These are phyloP conservation scores for Aramus guarauna DNA, from an alignment of 2,113 vertebrate species.

Conservation along the genomic window DNA sequence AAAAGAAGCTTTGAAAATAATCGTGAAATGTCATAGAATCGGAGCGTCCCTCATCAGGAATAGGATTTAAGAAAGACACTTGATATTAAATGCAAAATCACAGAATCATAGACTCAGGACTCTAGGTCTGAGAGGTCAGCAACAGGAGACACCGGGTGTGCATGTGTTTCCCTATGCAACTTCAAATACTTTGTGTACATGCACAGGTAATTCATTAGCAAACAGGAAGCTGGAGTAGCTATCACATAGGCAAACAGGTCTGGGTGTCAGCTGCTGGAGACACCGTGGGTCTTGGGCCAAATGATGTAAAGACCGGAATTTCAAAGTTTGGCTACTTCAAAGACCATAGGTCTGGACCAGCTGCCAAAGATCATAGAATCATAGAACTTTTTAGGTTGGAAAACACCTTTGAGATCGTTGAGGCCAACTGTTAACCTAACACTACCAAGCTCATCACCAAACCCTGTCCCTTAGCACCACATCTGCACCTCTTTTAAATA, in stretches of 20 bases:
- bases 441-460: background rate
- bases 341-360: background rate
- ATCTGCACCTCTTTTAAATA: background rate
- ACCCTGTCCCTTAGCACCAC: background rate
- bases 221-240: background rate
- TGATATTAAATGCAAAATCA: background rate
- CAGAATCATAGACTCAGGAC: too few species aligned
- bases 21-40: background rate
- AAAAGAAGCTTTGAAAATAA: background rate
- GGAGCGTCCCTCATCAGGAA: background rate
- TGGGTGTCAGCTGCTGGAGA: background rate
- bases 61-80: background rate
- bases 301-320: background rate
- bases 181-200: too few species aligned
- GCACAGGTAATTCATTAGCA: too few species aligned
- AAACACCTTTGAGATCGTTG: background rate
- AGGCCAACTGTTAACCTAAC: background rate
- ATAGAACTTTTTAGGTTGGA: background rate
- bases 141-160: background rate
- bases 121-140: background rate
- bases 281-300: background rate
- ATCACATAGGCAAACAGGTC: background rate
- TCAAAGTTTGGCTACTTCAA: background rate
- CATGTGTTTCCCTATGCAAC: background rate
- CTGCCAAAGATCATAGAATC: background rate